A percentile compares a stretch with the other conserved stretches of the same genome.
phyloP scores from a whole-genome alignment of 1,140 invertebrate species.

The Sarcophaga bullata region DNA sequence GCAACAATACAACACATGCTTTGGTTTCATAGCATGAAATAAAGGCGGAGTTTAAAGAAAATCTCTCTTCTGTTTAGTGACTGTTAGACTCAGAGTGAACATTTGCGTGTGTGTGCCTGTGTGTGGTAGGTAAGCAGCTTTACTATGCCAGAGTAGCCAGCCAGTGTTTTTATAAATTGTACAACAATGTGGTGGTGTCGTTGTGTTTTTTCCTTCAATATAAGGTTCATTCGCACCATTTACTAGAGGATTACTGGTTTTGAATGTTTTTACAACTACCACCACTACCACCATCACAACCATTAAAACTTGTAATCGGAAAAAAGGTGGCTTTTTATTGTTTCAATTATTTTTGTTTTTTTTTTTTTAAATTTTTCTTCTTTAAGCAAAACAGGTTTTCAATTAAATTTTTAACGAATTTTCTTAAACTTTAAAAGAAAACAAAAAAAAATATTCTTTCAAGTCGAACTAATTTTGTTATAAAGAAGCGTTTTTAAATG shows the following conservation, averaged over 20 bases:
- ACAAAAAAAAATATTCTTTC: neutral
- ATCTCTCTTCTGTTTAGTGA: neutral
- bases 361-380: neutral
- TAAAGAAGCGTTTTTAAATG: too few relatives aligned
- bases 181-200: neutral
- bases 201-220: slow-evolving; percentile 21
- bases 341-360: slow-evolving; percentile 27
- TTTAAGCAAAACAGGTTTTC: neutral
- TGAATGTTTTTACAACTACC: too few relatives aligned
- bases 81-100: neutral
- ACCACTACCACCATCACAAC: too few relatives aligned
- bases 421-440: slow-evolving; percentile 5
- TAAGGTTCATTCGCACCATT: slow-evolving; percentile 39
- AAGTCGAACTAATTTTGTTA: neutral
- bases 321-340: slow-evolving; percentile 1
- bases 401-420: slow-evolving; percentile 17
- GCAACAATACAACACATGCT: slow-evolving; percentile 18
- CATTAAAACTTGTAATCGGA: neutral
- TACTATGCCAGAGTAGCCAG: too few relatives aligned
- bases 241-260: slow-evolving; percentile 19
- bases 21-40: slow-evolving; percentile 21
- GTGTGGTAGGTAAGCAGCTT: too few relatives aligned
- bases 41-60: slow-evolving; percentile 28
- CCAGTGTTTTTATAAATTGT: too few relatives aligned
- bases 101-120: too few relatives aligned